Evolutionary conservation across 2,113 vertebrate species (phyloP).

Genomic region (Dicaeum eximium): DNA sequence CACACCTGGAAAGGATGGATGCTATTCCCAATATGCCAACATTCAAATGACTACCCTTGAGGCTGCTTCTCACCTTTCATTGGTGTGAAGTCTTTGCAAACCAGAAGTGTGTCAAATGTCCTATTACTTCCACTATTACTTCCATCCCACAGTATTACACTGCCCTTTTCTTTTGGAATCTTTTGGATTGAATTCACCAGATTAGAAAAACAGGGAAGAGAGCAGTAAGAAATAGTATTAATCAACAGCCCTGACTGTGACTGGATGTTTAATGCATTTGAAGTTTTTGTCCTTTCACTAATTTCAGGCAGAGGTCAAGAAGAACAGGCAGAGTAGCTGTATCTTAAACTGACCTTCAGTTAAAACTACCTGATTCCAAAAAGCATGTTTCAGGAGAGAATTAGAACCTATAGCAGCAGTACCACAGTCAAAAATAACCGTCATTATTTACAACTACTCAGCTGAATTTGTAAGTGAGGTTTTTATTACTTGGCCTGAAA

Average conservation of each 20-base stretch:
- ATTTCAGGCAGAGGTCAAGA: neutral
- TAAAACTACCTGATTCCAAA: neutral
- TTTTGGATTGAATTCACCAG: neutral
- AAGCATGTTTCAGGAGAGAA: neutral
- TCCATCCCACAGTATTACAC: neutral
- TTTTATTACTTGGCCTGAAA: neutral
- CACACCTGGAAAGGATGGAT: neutral
- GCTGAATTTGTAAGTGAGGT: neutral
- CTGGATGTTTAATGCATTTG: neutral
- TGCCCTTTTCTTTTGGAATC: neutral
- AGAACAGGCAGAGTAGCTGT: neutral
- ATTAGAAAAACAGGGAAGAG: neutral
- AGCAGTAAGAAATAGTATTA: neutral
- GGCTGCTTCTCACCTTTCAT: neutral
- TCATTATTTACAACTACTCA: neutral
- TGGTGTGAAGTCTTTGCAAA: neutral
- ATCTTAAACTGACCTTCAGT: neutral
- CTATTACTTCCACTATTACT: neutral
- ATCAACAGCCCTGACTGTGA: neutral
- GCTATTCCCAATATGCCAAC: neutral
- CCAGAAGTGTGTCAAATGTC: neutral
- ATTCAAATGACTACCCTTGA: neutral
- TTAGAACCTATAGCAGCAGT: neutral
- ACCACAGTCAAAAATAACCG: fast-evolving
- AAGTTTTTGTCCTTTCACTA: neutral